Evolutionary conservation across 2,888 invertebrate genomes (phyloP).

Genomic region (Orthonychiurus folsomi): DNA sequence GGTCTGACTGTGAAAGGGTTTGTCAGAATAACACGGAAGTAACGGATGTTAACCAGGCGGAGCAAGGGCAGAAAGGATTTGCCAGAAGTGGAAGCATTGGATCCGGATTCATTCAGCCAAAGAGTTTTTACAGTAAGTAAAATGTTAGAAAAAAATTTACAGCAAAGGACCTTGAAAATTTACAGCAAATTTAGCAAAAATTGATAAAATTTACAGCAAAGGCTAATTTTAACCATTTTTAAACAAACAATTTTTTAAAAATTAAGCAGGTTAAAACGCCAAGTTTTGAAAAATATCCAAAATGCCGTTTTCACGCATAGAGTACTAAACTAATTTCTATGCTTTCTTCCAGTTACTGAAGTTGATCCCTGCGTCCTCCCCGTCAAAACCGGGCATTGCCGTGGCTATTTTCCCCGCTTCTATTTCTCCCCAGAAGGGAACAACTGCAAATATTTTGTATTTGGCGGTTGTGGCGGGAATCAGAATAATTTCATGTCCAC

Average conservation of each 20-base stretch:
- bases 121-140: conserved; percentile 14
- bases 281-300: background rate
- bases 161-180: too few relatives aligned
- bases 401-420: conserved; percentile 16
- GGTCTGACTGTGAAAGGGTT: conserved; percentile 33
- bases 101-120: background rate
- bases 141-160: background rate
- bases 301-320: too few relatives aligned
- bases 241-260: too few relatives aligned
- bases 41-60: background rate
- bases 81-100: background rate
- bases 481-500: conserved; percentile 41
- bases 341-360: conserved; percentile 24
- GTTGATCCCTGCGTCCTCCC: conserved; percentile 29
- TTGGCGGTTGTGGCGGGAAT: conserved; percentile 42
- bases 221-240: too few relatives aligned
- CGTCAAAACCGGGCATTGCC: background rate
- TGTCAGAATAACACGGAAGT: conserved; percentile 20
- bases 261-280: too few relatives aligned
- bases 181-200: too few relatives aligned
- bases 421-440: conserved; percentile 17
- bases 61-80: background rate
- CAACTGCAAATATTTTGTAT: conserved; percentile 36
- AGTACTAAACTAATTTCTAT: background rate
- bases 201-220: too few relatives aligned